Conservation (phyloP, 2,113 vertebrate genomes). For the Microtus ochrogaster region DNA sequence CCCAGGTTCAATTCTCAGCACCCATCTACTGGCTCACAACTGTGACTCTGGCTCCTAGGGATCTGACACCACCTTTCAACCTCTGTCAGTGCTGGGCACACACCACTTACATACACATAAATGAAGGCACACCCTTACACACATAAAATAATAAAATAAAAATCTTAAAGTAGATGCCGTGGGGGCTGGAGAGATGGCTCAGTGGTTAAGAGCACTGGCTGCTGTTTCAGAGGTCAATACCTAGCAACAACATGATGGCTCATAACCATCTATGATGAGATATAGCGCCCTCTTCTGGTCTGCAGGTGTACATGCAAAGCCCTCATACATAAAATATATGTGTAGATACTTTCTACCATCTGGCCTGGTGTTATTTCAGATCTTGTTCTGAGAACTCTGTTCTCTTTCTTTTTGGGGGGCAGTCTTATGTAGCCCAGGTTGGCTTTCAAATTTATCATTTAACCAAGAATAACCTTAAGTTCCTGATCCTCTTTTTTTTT, state of each 20-base stretch:
- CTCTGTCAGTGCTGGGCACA: neutral
- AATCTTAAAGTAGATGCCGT: neutral
- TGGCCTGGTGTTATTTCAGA: neutral
- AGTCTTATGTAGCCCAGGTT: neutral
- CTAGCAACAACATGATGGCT: neutral
- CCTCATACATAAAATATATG: neutral
- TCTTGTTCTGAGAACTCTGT: neutral
- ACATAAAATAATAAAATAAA: neutral
- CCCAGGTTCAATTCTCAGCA: neutral
- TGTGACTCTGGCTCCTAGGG: neutral
- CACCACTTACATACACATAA: neutral
- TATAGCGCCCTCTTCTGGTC: neutral
- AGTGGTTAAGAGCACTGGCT: neutral
- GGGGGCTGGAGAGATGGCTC: neutral
- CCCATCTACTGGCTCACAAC: neutral
- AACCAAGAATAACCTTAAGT: neutral
- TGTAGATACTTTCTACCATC: too few relatives aligned
- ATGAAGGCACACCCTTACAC: neutral
- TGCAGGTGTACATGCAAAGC: neutral
- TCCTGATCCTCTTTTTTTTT: too few relatives aligned
- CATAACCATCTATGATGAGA: neutral
- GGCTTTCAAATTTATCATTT: neutral
- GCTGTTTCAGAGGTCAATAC: neutral
- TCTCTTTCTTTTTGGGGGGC: too few relatives aligned
- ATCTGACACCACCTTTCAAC: neutral